A percentile compares a stretch with the other conserved stretches of the same genome.
These are phyloP conservation scores for Byasa hedistus DNA, from an alignment of 2,888 invertebrate genomes.

Conservation along the genomic window DNA sequence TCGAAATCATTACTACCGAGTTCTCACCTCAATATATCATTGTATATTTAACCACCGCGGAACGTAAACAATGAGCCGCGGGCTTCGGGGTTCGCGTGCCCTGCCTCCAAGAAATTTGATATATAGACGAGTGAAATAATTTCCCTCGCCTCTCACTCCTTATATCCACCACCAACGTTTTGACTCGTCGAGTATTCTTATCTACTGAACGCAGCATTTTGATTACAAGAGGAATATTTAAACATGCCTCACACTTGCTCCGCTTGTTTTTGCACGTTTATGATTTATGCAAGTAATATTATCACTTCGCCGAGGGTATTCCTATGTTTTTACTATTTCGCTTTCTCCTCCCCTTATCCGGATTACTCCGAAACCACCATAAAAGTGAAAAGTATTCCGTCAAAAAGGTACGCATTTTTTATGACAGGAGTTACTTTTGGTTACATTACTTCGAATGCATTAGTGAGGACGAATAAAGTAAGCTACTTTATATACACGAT, in stretches of 20 bases:
- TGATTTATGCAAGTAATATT: constrained; percentile 61
- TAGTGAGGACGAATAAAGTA: neutral
- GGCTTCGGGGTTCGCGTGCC: constrained; percentile 50
- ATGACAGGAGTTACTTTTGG: constrained; percentile 9
- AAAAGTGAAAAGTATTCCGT: constrained; percentile 26
- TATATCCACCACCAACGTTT: constrained; percentile 49
- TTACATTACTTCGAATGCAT: constrained; percentile 16
- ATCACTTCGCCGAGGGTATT: constrained; percentile 34
- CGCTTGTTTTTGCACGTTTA: constrained; percentile 66
- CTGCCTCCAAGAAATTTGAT: constrained; percentile 61
- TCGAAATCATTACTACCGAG: neutral
- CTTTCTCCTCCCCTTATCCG: constrained; percentile 44
- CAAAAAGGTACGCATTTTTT: constrained; percentile 13
- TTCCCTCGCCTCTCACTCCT: constrained; percentile 57
- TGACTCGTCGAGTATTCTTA: constrained; percentile 72
- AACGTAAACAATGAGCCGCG: constrained; percentile 43
- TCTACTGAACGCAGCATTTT: constrained; percentile 74
- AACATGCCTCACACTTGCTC: constrained; percentile 65
- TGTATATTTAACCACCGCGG: constrained; percentile 30
- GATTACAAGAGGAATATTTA: constrained; percentile 77
- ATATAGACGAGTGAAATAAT: constrained; percentile 73
- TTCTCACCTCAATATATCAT: constrained; percentile 14
- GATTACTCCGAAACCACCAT: constrained; percentile 22
- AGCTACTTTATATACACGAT: neutral
- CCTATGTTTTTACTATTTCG: constrained; percentile 35